Evolutionary conservation across 2,888 invertebrate genomes (phyloP).

Genomic region (Phalangium opilio): DNA sequence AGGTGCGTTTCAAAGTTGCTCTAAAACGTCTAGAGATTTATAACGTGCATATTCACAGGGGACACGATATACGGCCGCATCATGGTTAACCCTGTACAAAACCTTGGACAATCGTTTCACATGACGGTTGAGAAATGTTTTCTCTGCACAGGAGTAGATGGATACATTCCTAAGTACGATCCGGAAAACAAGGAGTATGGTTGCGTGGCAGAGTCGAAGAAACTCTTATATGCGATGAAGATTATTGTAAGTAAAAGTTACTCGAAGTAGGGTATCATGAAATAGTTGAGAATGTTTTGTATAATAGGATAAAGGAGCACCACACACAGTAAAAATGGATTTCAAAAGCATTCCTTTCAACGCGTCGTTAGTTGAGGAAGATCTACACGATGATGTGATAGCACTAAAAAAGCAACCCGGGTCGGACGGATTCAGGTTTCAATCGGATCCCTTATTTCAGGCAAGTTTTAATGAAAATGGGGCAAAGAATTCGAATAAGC

Average conservation of each 20-base stretch:
- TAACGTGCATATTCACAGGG: no score
- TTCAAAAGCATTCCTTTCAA: slow-evolving; percentile 28
- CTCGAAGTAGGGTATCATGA: no score
- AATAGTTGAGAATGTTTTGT: no score
- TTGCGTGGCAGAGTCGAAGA: slow-evolving; percentile 27
- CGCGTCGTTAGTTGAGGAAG: slow-evolving; percentile 27
- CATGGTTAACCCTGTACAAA: slow-evolving; percentile 29
- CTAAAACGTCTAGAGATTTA: no score
- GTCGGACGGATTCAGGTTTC: slow-evolving; percentile 30
- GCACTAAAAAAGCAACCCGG: slow-evolving; percentile 24
- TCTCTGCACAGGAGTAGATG: slow-evolving; percentile 31
- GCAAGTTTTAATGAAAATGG: slow-evolving; percentile 20
- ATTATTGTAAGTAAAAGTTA: slow-evolving; percentile 27
- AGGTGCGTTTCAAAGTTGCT: slow-evolving; percentile 19
- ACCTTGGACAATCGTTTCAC: slow-evolving; percentile 27
- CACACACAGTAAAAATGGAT: slow-evolving; percentile 24
- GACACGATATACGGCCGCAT: slow-evolving; percentile 30
- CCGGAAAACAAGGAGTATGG: slow-evolving; percentile 29
- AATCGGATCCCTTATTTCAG: slow-evolving; percentile 29
- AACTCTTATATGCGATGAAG: slow-evolving; percentile 28
- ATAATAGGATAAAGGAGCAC: slow-evolving; percentile 28
- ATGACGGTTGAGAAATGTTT: slow-evolving; percentile 30
- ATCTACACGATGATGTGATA: slow-evolving; percentile 21
- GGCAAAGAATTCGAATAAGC: no score
- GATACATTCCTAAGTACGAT: slow-evolving; percentile 31